These are phyloP conservation scores for Chondrosia reniformis DNA, from an alignment of 37 sponge, comb jelly and placozoan genomes.

Conservation along the genomic window DNA sequence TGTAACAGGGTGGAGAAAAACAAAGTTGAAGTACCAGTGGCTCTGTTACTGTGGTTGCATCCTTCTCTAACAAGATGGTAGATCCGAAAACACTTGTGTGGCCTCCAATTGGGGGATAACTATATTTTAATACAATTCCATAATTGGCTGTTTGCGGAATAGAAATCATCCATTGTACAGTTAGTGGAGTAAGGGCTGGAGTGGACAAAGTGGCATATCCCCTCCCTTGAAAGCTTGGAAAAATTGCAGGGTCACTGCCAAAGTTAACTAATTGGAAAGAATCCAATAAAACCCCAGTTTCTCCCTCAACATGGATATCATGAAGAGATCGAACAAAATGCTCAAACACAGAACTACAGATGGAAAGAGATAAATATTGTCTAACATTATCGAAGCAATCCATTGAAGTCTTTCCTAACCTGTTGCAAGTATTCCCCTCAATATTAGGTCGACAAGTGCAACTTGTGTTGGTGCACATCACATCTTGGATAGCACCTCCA, in stretches of 20 bases:
- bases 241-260: neutral
- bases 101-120: neutral
- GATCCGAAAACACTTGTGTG: neutral
- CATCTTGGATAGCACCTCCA: constrained; percentile 2
- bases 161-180: constrained; percentile 3
- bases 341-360: neutral
- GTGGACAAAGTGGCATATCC: constrained; percentile 30
- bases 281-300: constrained; percentile 5
- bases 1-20: constrained; percentile 4
- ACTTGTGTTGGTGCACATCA: neutral
- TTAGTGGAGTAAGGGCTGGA: neutral
- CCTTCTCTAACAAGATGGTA: neutral
- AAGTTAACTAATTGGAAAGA: neutral
- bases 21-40: neutral
- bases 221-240: constrained; percentile 20
- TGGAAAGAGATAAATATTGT: neutral
- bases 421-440: neutral
- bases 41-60: neutral
- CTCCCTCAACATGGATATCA: constrained; percentile 20
- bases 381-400: neutral
- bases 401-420: neutral
- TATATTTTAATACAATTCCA: neutral
- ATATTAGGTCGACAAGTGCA: constrained; percentile 11
- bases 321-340: constrained; percentile 21
- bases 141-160: neutral